Conservation (phyloP, 2,888 invertebrate species). For the Onchidella celtica region DNA sequence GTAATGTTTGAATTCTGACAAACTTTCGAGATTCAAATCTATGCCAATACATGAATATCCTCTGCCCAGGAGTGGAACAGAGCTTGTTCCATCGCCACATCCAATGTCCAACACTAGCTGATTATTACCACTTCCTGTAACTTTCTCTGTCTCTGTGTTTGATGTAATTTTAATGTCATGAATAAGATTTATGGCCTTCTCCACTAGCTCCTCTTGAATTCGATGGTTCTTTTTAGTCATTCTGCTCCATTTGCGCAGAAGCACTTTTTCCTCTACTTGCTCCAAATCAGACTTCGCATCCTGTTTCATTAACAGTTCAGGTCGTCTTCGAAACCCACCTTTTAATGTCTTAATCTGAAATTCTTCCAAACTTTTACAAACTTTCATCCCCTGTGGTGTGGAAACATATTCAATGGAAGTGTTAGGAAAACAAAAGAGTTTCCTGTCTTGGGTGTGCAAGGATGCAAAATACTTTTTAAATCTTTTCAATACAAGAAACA, state of each 20-base stretch:
- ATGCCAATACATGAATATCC: constrained; percentile 53
- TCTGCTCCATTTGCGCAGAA: neutral
- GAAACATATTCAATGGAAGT: constrained; percentile 6
- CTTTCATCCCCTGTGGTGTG: constrained; percentile 21
- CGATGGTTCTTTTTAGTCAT: constrained; percentile 38
- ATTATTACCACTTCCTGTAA: neutral
- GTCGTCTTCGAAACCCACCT: constrained; percentile 53
- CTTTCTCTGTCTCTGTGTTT: neutral
- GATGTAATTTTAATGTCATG: neutral
- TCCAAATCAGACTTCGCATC: neutral
- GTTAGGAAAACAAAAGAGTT: constrained; percentile 22
- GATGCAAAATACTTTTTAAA: constrained; percentile 41
- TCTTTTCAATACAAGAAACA: constrained; percentile 3
- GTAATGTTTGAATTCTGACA: constrained; percentile 14
- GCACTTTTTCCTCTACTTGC: neutral
- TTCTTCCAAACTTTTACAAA: constrained; percentile 28
- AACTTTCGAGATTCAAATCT: constrained; percentile 49
- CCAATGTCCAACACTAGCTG: constrained; percentile 53
- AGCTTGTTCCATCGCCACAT: constrained; percentile 54
- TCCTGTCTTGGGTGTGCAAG: constrained; percentile 33
- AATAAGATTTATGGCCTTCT: constrained; percentile 7
- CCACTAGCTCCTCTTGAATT: constrained; percentile 52
- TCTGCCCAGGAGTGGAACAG: constrained; percentile 11
- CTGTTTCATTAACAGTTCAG: constrained; percentile 33
- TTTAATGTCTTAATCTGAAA: constrained; percentile 47